Evolutionary conservation across 2,888 invertebrate species (phyloP).

Genomic region (Elegia similella): DNA sequence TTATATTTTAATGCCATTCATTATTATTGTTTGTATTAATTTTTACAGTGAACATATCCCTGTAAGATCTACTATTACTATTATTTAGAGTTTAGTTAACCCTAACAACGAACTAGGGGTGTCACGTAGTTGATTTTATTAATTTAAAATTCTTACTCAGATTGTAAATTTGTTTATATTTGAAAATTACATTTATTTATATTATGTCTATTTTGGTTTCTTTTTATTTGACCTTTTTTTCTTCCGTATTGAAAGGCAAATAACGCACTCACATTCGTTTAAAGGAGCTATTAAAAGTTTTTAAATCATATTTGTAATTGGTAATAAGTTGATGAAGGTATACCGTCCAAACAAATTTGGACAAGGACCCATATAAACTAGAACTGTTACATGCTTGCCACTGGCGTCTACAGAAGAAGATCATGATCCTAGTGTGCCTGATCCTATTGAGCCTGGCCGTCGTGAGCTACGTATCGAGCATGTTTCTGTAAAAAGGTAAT

Average conservation of each 20-base stretch:
- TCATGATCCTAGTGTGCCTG: slow-evolving; percentile 95
- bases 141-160: slow-evolving; percentile 60
- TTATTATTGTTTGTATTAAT: slow-evolving; percentile 43
- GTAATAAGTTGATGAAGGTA: slow-evolving; percentile 38
- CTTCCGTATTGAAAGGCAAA: slow-evolving; percentile 53
- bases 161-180: slow-evolving; percentile 77
- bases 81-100: slow-evolving; percentile 33
- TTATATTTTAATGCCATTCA: slow-evolving; percentile 68
- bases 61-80: slow-evolving; percentile 31
- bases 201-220: slow-evolving; percentile 63
- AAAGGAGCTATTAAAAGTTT: slow-evolving; percentile 32
- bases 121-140: slow-evolving; percentile 53
- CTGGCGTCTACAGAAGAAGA: slow-evolving; percentile 89
- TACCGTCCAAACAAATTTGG: slow-evolving; percentile 34
- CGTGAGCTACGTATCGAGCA: slow-evolving; percentile 85
- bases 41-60: slow-evolving; percentile 46
- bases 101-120: slow-evolving; percentile 31
- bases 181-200: slow-evolving; percentile 77
- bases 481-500: slow-evolving; percentile 82
- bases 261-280: slow-evolving; percentile 60
- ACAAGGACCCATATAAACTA: slow-evolving; percentile 58
- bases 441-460: slow-evolving; percentile 91
- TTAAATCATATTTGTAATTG: slow-evolving; percentile 22
- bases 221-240: slow-evolving; percentile 44
- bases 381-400: slow-evolving; percentile 72